Percentiles rank a stretch among this genome's conserved stretches.
Conservation (phyloP, 2,888 invertebrate species). For the Lissonota sp. region DNA sequence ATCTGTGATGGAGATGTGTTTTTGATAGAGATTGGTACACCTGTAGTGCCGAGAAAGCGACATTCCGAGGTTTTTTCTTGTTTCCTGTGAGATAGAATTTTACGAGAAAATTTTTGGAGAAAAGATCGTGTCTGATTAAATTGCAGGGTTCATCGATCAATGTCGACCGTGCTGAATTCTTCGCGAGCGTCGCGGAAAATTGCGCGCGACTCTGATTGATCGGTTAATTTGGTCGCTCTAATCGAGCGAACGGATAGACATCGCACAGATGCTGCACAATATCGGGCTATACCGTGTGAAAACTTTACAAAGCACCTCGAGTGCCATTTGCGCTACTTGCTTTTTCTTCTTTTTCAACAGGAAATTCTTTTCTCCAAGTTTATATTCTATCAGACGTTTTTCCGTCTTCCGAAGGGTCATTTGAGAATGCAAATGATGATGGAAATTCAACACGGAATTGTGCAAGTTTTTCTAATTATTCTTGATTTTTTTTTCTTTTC, state of each 20-base stretch:
- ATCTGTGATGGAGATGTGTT: background rate
- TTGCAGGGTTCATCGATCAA: constrained; percentile 37
- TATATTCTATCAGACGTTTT: no score
- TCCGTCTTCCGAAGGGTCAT: no score
- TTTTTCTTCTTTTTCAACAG: no score
- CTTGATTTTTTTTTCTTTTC: no score
- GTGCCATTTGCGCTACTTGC: background rate
- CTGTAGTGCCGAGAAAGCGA: background rate
- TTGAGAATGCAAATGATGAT: no score
- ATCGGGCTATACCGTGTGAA: constrained; percentile 1
- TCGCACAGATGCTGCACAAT: constrained; percentile 40
- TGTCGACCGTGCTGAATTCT: constrained; percentile 32
- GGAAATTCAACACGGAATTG: no score
- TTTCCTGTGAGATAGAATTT: no score
- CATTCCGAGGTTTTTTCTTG: no score
- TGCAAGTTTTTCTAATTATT: no score
- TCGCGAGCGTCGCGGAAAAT: constrained; percentile 8
- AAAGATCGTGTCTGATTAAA: constrained; percentile 26
- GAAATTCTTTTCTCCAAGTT: no score
- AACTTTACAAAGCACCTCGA: constrained; percentile 16
- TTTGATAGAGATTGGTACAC: background rate
- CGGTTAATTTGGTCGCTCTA: constrained; percentile 45
- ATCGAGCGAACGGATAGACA: constrained; percentile 42
- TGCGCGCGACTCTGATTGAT: constrained; percentile 43
- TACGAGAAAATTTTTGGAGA: background rate